Evolutionary conservation across 1,140 invertebrate species (phyloP).

Genomic region (Potamilus streckersoni): DNA sequence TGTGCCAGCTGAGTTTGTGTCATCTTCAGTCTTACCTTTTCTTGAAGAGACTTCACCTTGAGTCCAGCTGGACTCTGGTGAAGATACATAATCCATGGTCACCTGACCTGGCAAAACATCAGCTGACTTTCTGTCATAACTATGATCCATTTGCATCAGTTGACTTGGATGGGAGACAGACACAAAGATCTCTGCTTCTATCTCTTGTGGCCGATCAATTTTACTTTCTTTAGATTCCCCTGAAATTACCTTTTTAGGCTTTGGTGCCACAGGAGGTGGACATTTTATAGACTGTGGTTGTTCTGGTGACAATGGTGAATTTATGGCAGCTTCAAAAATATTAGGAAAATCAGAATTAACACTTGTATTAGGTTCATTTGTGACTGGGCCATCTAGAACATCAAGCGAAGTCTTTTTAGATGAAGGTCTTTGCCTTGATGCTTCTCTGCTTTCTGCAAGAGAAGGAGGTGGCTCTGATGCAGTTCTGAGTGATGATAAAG

Average conservation of each 20-base stretch:
- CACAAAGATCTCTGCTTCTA: conserved; percentile 28
- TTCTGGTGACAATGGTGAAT: conserved; percentile 9
- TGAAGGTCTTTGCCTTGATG: too few relatives aligned
- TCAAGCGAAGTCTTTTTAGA: too few relatives aligned
- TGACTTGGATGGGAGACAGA: conserved; percentile 3
- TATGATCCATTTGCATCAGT: conserved; percentile 8
- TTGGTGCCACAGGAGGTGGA: conserved; percentile 43
- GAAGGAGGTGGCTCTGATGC: too few relatives aligned
- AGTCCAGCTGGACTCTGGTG: conserved; percentile 8
- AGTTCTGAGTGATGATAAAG: too few relatives aligned
- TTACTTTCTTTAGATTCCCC: background rate
- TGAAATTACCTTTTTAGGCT: conserved; percentile 25
- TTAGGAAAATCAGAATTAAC: too few relatives aligned
- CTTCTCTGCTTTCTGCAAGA: too few relatives aligned
- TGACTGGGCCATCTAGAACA: too few relatives aligned
- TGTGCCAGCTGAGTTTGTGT: too few relatives aligned
- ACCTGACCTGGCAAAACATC: conserved; percentile 26
- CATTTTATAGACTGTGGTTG: conserved; percentile 21
- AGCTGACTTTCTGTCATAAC: background rate
- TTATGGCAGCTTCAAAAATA: background rate
- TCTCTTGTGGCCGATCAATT: background rate
- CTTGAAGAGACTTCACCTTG: conserved; percentile 20
- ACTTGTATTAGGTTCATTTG: too few relatives aligned
- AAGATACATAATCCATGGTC: conserved; percentile 14
- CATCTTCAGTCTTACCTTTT: background rate